Evolutionary conservation across 2,797 vertebrate species (phyloP), one percentile per base, ranked within the genome.

Genomic region (Tragopan temminckii): DNA sequence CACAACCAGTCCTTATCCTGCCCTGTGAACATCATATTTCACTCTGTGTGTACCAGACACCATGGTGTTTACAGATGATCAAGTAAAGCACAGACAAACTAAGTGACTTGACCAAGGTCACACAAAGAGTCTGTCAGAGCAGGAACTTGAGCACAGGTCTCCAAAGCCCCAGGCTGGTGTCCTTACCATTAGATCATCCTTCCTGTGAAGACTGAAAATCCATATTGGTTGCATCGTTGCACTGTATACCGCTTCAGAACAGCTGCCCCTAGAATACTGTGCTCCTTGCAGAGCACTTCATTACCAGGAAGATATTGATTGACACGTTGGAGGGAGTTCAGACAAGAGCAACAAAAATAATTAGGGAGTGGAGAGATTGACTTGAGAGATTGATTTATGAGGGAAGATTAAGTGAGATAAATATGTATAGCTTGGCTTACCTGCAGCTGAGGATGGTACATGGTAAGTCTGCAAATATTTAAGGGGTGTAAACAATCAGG

Each of bases 331-430:
- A 97, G 94, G 94, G 95, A 97, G 96, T 96, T 97, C 97, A 97
- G 96, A 97, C 95, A 96, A 95, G 88, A 97, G 96, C 92, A 95
- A 94, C 96, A 96, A 95, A 94, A 97, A 96, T 98, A 97, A 98
- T 97, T 98, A 97, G 97, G 92, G 96, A 97, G 97, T 76, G 85
- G 88, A 92, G 89, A 95, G 95, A 97, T 91, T 95, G 94, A 97
- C 97, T 97, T 94, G 95, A 96, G 97, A 96, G 96, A 87, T 96
- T 97, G 95, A 97, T 96, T 97, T 97, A 95, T 95, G 91, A 97
- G 95, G 93, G 95, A 94, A 97, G 97, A 98, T 97, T 96, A 97
- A 96, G 96, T 96, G 94, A 97, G 96, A 97, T 97, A 97, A 97
- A 96, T 97, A 97, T 97, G 94, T 96, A 97, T 97, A 93, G 94